Evolutionary conservation across 2,797 vertebrate species (phyloP).

Genomic region (Rhinoraja longicauda): DNA sequence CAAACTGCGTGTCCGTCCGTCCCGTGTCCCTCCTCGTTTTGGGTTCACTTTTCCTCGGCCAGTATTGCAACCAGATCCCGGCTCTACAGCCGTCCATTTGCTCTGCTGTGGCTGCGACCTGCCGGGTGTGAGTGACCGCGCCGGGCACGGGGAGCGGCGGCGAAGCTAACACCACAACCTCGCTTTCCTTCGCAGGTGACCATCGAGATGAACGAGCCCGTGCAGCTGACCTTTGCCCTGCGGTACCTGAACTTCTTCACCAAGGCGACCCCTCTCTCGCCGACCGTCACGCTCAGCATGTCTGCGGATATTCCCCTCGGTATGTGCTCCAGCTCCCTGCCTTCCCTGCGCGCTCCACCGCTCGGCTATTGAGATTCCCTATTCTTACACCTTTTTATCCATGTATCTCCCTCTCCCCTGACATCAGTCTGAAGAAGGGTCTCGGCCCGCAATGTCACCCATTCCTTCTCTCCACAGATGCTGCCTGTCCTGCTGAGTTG

Average conservation of each 20-base stretch:
- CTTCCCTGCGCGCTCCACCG: too few species aligned
- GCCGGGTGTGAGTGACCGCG: too few species aligned
- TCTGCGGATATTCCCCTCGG: slow-evolving; percentile 94
- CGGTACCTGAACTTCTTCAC: slow-evolving; percentile 98
- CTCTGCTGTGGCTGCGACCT: neutral
- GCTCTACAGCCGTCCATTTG: neutral
- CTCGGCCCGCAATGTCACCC: too few species aligned
- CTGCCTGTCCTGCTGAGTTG: too few species aligned
- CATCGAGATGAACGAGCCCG: slow-evolving; percentile 96
- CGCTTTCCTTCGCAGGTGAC: slow-evolving; percentile 66
- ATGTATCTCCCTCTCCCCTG: too few species aligned
- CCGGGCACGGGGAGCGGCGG: too few species aligned
- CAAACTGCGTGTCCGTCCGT: too few species aligned
- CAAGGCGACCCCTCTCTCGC: slow-evolving; percentile 89
- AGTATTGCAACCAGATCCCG: too few species aligned
- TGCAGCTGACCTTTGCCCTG: slow-evolving; percentile 91
- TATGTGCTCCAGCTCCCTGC: slow-evolving; percentile 50
- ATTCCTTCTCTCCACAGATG: too few species aligned
- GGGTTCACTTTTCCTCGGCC: neutral
- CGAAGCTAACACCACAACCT: neutral
- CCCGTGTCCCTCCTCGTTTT: neutral
- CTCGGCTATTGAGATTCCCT: too few species aligned
- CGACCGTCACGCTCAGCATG: slow-evolving; percentile 94
- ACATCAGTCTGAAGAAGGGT: too few species aligned
- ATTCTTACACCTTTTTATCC: too few species aligned